phyloP scores from a whole-genome alignment of 2,888 invertebrate species.

The Troglohyphantes excavatus region DNA sequence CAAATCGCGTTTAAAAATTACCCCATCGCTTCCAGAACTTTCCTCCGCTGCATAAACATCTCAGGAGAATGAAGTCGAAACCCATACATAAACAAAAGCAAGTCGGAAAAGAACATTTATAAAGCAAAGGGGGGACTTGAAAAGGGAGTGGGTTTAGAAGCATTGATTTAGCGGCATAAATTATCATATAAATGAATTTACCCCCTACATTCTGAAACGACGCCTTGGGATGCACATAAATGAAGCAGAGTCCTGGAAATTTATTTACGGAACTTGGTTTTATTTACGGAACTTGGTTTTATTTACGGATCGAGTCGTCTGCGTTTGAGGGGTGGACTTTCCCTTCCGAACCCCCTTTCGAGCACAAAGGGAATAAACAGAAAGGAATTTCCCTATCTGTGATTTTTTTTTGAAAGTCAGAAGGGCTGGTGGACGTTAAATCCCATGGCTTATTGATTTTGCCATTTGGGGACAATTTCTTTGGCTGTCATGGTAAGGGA shows the following conservation, averaged over 20 bases:
- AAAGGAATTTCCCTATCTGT: constrained; percentile 38
- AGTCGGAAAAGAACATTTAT: constrained; percentile 23
- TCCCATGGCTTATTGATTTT: constrained; percentile 71
- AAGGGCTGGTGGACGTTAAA: constrained; percentile 59
- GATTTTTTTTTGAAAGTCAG: constrained; percentile 27
- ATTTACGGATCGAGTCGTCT: constrained; percentile 50
- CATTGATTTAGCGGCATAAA: constrained; percentile 72
- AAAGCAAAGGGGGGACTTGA: neutral
- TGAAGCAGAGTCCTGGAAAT: constrained; percentile 38
- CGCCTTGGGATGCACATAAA: constrained; percentile 41
- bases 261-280: constrained; percentile 49
- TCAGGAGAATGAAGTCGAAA: neutral
- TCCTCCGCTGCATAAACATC: neutral
- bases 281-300: constrained; percentile 58
- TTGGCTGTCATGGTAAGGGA: constrained; percentile 51
- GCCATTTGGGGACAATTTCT: constrained; percentile 73
- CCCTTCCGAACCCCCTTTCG: neutral
- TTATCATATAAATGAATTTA: constrained; percentile 70
- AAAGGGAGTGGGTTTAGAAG: neutral
- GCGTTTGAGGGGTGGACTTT: constrained; percentile 6
- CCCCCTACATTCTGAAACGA: constrained; percentile 32
- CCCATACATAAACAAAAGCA: neutral
- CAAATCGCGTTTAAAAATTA: neutral
- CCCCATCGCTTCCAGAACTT: neutral
- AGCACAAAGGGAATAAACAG: constrained; percentile 39